Conservation (phyloP, 2,797 vertebrate species). For the Lagocephalus sceleratus region DNA sequence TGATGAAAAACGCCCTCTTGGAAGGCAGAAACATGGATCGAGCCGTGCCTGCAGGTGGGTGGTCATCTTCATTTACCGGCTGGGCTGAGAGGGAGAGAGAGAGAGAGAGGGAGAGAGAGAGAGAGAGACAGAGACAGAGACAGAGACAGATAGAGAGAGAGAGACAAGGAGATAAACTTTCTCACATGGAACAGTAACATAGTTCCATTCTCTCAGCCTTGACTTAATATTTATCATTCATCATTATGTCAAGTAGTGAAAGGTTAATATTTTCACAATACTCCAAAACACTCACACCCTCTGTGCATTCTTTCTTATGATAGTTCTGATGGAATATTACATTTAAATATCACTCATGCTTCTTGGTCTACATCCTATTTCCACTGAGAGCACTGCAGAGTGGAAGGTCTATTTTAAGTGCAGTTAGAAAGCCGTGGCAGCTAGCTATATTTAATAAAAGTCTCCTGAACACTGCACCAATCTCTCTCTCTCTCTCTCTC, state of each 20-base stretch:
- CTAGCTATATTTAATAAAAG: conserved; percentile 71
- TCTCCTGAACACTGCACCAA: conserved; percentile 59
- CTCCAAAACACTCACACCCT: background rate
- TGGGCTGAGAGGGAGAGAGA: too few relatives aligned
- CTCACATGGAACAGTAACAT: too few relatives aligned
- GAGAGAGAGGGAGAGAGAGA: too few relatives aligned
- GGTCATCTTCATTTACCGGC: too few relatives aligned
- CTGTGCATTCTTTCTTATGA: background rate
- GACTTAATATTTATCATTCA: background rate
- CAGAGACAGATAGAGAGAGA: too few relatives aligned
- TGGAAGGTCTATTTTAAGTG: conserved; percentile 66
- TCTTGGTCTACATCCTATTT: conserved; percentile 56
- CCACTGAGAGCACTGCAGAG: conserved; percentile 55
- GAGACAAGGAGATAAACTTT: too few relatives aligned
- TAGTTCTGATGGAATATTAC: conserved; percentile 21
- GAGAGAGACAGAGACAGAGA: too few relatives aligned
- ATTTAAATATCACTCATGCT: conserved; percentile 52
- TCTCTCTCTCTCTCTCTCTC: conserved; percentile 53
- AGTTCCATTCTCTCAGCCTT: background rate
- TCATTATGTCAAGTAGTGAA: background rate
- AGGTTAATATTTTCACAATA: background rate
- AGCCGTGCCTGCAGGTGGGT: too few relatives aligned
- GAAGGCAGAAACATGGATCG: too few relatives aligned
- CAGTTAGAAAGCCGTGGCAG: conserved; percentile 62
- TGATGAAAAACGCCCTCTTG: too few relatives aligned